phyloP scores from a whole-genome alignment of 2,888 invertebrate species.

The Scaptomyza polygonia region DNA sequence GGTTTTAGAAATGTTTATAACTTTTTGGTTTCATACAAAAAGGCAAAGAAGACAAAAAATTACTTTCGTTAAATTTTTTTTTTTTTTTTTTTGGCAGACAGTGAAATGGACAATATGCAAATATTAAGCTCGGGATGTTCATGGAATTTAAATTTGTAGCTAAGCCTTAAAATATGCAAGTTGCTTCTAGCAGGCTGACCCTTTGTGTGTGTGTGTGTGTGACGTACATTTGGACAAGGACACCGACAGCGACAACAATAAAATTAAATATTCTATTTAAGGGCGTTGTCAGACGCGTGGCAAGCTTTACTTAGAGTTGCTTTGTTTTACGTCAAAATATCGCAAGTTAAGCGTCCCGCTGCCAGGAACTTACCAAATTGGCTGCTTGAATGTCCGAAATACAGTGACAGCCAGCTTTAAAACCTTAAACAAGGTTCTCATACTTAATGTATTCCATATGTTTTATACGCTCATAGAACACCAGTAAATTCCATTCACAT shows the following conservation, averaged over 20 bases:
- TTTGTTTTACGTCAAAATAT: conserved; percentile 10
- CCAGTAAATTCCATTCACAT: conserved; percentile 62
- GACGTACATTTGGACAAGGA: conserved; percentile 64
- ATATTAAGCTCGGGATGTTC: conserved; percentile 58
- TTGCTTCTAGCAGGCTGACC: conserved; percentile 49
- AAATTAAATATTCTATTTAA: conserved; percentile 79
- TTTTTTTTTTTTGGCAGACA: neutral
- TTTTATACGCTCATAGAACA: conserved; percentile 2
- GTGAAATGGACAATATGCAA: conserved; percentile 67
- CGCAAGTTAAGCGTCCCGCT: conserved; percentile 24
- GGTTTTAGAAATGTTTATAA: conserved; percentile 70
- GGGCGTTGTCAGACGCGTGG: conserved; percentile 64
- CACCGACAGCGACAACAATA: conserved; percentile 58
- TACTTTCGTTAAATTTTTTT: conserved; percentile 48
- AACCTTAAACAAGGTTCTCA: conserved; percentile 8
- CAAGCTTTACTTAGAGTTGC: conserved; percentile 12
- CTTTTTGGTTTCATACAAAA: conserved; percentile 40
- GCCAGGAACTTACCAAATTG: conserved; percentile 10
- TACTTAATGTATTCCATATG: neutral
- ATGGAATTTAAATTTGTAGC: conserved; percentile 72
- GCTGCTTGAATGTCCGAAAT: conserved; percentile 5
- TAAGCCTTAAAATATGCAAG: conserved; percentile 69
- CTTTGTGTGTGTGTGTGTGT: conserved; percentile 58
- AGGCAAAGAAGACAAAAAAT: conserved; percentile 9
- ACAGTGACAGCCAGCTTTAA: conserved; percentile 4